Base-by-base conservation (phyloP, 2,888 invertebrate genomes). In the Opisthograptis luteolata region DNA sequence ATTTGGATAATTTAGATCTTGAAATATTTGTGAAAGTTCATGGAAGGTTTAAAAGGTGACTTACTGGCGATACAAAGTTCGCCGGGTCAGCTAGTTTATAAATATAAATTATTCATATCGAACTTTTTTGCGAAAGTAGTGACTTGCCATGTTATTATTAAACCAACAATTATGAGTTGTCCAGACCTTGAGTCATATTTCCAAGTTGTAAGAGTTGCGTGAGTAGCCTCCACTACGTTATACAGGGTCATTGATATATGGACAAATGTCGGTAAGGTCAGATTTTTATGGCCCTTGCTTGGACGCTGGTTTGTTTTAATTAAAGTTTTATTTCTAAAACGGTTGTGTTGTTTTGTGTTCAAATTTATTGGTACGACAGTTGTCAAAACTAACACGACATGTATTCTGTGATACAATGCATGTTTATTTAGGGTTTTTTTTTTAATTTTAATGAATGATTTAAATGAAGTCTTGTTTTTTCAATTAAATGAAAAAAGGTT, bases 161-260 rank as follows among this genome's bases (percentile, higher is more conserved):
- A 55, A 47, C 50, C 40, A 43, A 32, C 40, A 51, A 60, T 52
- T 62, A 62, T 58, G 49, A 45, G 12, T 53, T 42, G 47, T 25
- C 49, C 17, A 22, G 55, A 55, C 66, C 68, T 71, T 71, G 72
- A 57, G 64, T 66, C 60, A 60, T 54, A 49, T 51, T 60, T 52
- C 31, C 50, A 24, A 37, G 20, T 7, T 6, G 14, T 19, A 7
- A 46, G 30, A 45, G 44, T 68, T 53, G 70, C 71, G 73, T 71
- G 71, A 52, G 55, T 35, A 36, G 28, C 32, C 17, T 25, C 27
- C 40, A 37, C 56, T 45, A 62, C 55, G 41, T 44, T 44, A 55
- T 24, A 39, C 54, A 43, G 54, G 57, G 58, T 39, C 63, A 55
- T 42, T 51, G 55, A 59, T 45, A 62, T 62, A 66, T 57, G 49